A percentile compares a stretch with the other conserved stretches of the same genome.
Evolutionary conservation across 2,113 vertebrate species (phyloP).

Genomic region (Lepus timidus): DNA sequence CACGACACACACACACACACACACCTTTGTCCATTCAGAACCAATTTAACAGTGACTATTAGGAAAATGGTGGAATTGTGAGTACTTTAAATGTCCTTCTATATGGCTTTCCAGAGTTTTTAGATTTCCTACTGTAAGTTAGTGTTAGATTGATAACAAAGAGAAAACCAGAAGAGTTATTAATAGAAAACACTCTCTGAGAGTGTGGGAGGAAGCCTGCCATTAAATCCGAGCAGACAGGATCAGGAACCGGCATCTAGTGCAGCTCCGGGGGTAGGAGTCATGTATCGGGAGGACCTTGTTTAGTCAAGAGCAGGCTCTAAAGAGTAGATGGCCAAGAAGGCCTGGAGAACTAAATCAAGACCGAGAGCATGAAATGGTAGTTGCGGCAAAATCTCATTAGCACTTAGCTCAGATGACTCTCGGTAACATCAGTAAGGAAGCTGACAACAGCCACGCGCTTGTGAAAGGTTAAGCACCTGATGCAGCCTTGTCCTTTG

Average conservation of each 20-base stretch:
- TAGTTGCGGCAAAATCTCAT: neutral
- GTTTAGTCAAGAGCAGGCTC: neutral
- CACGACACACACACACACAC: neutral
- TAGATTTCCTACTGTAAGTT: conserved; percentile 1
- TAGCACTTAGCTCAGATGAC: conserved; percentile 2
- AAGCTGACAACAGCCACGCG: neutral
- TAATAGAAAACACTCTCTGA: conserved; percentile 46
- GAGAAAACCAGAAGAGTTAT: conserved; percentile 41
- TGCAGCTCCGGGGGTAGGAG: neutral
- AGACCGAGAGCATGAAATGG: neutral
- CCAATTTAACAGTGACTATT: neutral
- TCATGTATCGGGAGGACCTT: neutral
- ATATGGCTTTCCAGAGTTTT: neutral
- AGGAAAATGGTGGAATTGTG: neutral
- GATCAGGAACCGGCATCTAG: neutral
- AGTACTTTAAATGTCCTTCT: conserved; percentile 34
- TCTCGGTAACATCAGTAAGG: neutral
- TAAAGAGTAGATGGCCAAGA: neutral
- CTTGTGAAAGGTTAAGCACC: neutral
- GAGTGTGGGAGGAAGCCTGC: neutral
- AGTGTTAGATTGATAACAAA: conserved; percentile 36
- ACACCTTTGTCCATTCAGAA: neutral
- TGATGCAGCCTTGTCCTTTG: neutral
- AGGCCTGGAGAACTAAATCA: neutral
- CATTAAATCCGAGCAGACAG: neutral